Base-by-base conservation (phyloP, 2,113 vertebrate genomes). In the Tympanuchus pallidicinctus region DNA sequence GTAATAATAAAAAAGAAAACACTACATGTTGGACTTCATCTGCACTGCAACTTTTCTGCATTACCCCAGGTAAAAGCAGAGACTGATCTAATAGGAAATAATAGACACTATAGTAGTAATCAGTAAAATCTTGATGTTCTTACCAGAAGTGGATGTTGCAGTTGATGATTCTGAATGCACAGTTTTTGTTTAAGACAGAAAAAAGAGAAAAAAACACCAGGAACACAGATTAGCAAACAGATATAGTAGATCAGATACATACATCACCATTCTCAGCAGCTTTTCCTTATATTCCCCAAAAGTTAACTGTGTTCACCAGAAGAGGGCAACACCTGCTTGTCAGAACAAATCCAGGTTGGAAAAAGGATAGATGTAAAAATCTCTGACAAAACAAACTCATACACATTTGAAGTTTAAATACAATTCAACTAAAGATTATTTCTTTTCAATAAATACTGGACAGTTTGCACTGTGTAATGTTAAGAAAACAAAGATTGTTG, bases 111-210 rank as follows among this genome's bases (percentile, higher is more conserved):
- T 6, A 86, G 18, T 48, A 84, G 20, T 48, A 84, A 81, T 18
- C 20, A 80, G 34, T 42, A 17, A 94, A 65, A 11, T 79, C 22
- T 11, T 11, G 13, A n/a, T 63, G 90, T 94, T 90, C 96, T 96
- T 96, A 96, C 95, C 95, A 89, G 52, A 92, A 78, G 36, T 3
- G 13, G 92, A 75, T 61, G 96, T 89, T 84, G 63, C 63, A 82
- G 28, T 12, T 28, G 77, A 65, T 65, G 81, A 80, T 72, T 28
- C 92, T 48, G 89, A 84, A 84, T 87, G 32, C 70, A 11, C 34
- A 47, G 16, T 38, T 71, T 91, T 73, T 56, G 14, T 32, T 94
- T 80, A 38, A 50, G 24, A 50, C 7, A 19, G 13, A 4, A 4
- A 36, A 5, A 8, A 7, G 4, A 5, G 1, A 22, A 56, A 16